Percentiles rank a stretch among this genome's conserved stretches.
Evolutionary conservation across 2,797 vertebrate species (phyloP).

Genomic region (Alcedo quadribrachys): DNA sequence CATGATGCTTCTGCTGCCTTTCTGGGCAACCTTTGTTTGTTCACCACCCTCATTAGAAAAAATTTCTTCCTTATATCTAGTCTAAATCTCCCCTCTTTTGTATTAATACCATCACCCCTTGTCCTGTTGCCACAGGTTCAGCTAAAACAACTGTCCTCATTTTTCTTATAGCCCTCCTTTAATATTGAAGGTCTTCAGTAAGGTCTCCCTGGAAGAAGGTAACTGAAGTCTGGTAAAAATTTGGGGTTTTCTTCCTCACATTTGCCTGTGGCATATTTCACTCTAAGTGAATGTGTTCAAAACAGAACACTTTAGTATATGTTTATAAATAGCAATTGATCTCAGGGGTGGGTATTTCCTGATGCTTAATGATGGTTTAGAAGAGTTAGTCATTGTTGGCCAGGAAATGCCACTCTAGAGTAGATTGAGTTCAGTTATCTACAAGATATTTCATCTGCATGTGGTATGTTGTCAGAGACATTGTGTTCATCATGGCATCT

Average conservation of each 20-base stretch:
- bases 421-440: conserved; percentile 15
- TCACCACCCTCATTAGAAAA: background rate
- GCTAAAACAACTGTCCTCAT: background rate
- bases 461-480: background rate
- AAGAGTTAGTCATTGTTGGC: conserved; percentile 25
- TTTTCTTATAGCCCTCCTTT: background rate
- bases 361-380: conserved; percentile 20
- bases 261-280: background rate
- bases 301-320: background rate
- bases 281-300: background rate
- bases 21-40: background rate
- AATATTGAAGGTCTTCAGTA: background rate
- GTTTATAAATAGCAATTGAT: conserved; percentile 26
- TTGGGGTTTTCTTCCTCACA: background rate
- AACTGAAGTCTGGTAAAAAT: background rate
- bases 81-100: background rate
- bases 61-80: background rate
- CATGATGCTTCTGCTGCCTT: background rate
- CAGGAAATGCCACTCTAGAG: conserved; percentile 61
- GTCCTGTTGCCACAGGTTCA: background rate
- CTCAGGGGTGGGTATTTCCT: conserved; percentile 50
- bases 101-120: background rate
- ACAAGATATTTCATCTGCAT: conserved; percentile 20
- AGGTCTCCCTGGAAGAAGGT: background rate
- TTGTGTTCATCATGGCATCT: conserved; percentile 4